Evolutionary conservation across 2,113 vertebrate genomes (phyloP), one percentile per base, ranked within the genome.

Genomic region (Gasterosteus aculeatus): DNA sequence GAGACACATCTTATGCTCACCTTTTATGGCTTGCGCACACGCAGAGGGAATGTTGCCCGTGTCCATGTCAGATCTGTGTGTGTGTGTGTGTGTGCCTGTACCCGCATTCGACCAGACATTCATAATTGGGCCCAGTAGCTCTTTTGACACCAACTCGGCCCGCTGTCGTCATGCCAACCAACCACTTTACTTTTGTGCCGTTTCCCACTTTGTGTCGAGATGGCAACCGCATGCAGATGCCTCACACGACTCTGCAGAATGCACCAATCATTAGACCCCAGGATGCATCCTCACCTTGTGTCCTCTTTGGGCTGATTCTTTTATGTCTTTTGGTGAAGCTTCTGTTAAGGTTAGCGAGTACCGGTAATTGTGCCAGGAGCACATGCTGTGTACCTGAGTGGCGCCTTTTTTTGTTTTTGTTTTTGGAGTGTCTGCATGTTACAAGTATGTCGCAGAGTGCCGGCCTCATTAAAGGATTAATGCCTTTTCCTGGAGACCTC

Each of bases 391-490:
- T 69, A 41, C 74, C 3, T 61, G 74, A 33, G 72, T 39, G 61
- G 61, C 41, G 59, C 58, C 53, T 69, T n/a, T 68, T 41, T 16
- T 42, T 16, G 12, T 29, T 42, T 19, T 22, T 46, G 49, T n/a
- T 51, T 49, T 49, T 18, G 5, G 1, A 31, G 33, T 39, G 18
- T 67, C 79, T 11, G 41, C 54, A 15, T 14, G 26, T 22, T 53
- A 39, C 62, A 84, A 82, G 80, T 80, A 68, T 88, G 87, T 85
- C 73, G 22, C 22, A 88, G 76, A 81, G 77, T 87, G 86, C 72
- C 89, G 83, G 88, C 85, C 88, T 87, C 78, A 87, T 91, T 90
- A 88, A 77, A 63, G 70, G 89, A 90, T 92, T 84, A 84, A 22
- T 80, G 22, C 67, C 38, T 26, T 0, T 65, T 87, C 78, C 69